Conservation (phyloP, 2,113 vertebrate species). For the Anhinga anhinga region DNA sequence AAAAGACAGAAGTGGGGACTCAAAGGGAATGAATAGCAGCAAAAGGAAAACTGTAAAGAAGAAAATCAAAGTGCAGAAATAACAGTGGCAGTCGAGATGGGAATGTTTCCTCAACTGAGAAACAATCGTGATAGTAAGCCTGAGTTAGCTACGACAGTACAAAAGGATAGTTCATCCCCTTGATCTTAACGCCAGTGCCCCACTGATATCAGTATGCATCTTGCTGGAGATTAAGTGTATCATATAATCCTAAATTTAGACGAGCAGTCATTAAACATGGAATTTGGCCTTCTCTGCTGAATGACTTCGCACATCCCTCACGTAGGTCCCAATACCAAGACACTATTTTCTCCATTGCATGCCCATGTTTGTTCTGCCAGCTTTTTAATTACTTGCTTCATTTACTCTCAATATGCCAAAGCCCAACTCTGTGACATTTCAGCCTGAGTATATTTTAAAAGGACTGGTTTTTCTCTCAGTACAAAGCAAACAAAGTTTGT, state of each 20-base stretch:
- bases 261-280: background rate
- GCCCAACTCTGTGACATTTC: background rate
- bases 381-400: background rate
- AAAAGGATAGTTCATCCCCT: background rate
- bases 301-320: background rate
- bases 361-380: background rate
- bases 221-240: background rate
- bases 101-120: background rate
- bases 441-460: background rate
- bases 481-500: background rate
- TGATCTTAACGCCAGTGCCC: background rate
- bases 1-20: background rate
- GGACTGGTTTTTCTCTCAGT: fast-evolving
- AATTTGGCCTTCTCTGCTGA: background rate
- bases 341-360: background rate
- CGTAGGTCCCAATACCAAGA: background rate
- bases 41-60: background rate
- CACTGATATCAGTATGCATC: background rate
- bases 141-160: background rate
- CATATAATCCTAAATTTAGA: background rate
- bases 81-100: background rate
- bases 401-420: background rate
- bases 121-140: background rate
- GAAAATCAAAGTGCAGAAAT: background rate
- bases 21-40: background rate